A percentile compares a stretch with the other conserved stretches of the same genome.
These are phyloP conservation scores for Taurulus bubalis DNA, from an alignment of 2,113 vertebrate genomes.

Conservation along the genomic window DNA sequence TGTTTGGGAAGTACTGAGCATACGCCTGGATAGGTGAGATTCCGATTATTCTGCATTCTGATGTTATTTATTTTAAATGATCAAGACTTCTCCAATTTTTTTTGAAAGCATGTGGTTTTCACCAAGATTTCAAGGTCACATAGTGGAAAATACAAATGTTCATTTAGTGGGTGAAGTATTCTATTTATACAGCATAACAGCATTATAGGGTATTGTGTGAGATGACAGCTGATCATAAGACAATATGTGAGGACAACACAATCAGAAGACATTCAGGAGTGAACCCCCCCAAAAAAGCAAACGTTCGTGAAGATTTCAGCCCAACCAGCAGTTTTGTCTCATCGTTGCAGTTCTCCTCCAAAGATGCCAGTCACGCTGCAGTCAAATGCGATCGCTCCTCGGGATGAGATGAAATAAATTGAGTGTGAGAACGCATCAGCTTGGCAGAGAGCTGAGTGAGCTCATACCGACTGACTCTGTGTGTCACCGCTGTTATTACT, in stretches of 20 bases:
- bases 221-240: neutral
- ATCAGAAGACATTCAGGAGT: neutral
- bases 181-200: neutral
- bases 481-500: neutral
- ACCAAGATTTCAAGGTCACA: too few species aligned
- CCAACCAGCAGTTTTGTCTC: neutral
- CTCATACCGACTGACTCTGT: slow-evolving; percentile 30
- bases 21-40: too few species aligned
- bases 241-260: neutral
- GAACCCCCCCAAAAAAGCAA: neutral
- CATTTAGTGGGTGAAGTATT: neutral
- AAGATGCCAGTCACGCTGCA: slow-evolving; percentile 1
- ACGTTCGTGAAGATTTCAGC: neutral
- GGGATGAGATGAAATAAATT: slow-evolving; percentile 49
- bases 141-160: too few species aligned
- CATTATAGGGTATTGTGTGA: neutral
- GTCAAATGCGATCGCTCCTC: slow-evolving; percentile 11
- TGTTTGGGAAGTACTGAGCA: too few species aligned
- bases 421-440: slow-evolving; percentile 61
- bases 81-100: too few species aligned
- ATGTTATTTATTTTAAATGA: too few species aligned
- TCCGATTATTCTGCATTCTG: too few species aligned
- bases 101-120: too few species aligned
- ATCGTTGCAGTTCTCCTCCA: neutral
- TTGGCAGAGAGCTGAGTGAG: slow-evolving; percentile 42